These are phyloP conservation scores for Chaetura pelagica DNA, from an alignment of 2,113 vertebrate species.

Conservation along the genomic window DNA sequence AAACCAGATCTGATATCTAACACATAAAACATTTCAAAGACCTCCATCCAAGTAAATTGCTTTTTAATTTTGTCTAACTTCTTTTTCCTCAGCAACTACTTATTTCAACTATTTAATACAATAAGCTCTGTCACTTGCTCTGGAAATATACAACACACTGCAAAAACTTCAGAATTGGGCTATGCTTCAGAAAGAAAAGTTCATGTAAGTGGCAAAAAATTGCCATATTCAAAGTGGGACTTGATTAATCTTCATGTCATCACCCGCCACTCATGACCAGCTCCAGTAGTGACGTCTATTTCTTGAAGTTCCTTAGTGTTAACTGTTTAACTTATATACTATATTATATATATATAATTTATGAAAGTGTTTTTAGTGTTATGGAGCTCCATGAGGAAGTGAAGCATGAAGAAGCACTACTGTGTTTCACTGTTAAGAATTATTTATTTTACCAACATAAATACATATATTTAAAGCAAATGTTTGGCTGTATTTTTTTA, in stretches of 20 bases:
- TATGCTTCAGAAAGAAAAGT: slow-evolving; percentile 51
- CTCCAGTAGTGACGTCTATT: slow-evolving; percentile 55
- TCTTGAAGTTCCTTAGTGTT: slow-evolving; percentile 33
- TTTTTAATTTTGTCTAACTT: slow-evolving; percentile 57
- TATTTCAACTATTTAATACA: slow-evolving; percentile 18
- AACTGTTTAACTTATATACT: not conserved
- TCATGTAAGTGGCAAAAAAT: slow-evolving; percentile 66
- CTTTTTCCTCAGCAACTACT: slow-evolving; percentile 27
- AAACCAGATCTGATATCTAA: slow-evolving; percentile 66
- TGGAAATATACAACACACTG: slow-evolving; percentile 68
- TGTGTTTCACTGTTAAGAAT: not conserved
- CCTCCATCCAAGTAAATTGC: slow-evolving; percentile 5
- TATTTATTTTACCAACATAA: not conserved
- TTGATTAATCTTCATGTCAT: slow-evolving; percentile 75
- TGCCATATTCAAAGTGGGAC: slow-evolving; percentile 52
- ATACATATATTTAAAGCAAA: not conserved
- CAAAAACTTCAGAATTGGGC: slow-evolving; percentile 48
- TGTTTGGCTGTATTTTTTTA: not conserved
- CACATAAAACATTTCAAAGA: slow-evolving; percentile 47
- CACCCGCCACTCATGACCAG: slow-evolving; percentile 59
- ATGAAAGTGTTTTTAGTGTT: not conserved
- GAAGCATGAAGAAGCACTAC: not conserved
- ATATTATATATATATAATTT: not conserved
- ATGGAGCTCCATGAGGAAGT: not conserved
- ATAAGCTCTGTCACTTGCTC: slow-evolving; percentile 52